Conservation (phyloP, 2,888 invertebrate species). For the Oligia strigilis region DNA sequence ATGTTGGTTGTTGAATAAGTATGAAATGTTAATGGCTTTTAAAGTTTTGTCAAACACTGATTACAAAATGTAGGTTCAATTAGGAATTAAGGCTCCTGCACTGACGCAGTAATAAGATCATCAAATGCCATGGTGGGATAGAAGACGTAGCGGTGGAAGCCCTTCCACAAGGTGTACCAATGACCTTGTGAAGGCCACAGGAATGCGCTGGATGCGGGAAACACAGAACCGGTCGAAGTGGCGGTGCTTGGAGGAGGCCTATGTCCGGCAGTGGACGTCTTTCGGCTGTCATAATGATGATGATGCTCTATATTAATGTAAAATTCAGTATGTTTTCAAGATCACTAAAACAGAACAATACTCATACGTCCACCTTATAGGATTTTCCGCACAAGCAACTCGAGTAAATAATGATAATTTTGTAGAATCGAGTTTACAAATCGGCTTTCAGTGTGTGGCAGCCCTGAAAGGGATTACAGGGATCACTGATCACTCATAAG, state of each 20-base stretch:
- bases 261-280: not conserved
- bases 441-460: slow-evolving; percentile 56
- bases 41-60: not conserved
- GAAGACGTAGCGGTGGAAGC: no score
- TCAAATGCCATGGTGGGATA: not conserved
- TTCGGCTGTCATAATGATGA: not conserved
- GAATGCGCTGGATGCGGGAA: not conserved
- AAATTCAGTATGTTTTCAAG: not conserved
- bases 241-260: not conserved
- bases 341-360: slow-evolving; percentile 4
- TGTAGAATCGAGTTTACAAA: slow-evolving; percentile 58
- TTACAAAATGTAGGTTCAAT: not conserved
- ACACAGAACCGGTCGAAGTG: not conserved
- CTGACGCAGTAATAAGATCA: not conserved
- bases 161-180: no score
- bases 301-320: not conserved
- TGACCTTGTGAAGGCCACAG: no score
- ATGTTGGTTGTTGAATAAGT: not conserved
- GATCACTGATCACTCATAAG: slow-evolving; percentile 68
- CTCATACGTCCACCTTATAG: not conserved
- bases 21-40: slow-evolving; percentile 1
- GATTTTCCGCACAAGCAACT: slow-evolving; percentile 29
- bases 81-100: not conserved
- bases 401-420: slow-evolving; percentile 55
- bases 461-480: slow-evolving; percentile 65